Evolutionary conservation across 2,888 invertebrate genomes (phyloP), one percentile per base, ranked within the genome.

Genomic region (Bugulina stolonifera): DNA sequence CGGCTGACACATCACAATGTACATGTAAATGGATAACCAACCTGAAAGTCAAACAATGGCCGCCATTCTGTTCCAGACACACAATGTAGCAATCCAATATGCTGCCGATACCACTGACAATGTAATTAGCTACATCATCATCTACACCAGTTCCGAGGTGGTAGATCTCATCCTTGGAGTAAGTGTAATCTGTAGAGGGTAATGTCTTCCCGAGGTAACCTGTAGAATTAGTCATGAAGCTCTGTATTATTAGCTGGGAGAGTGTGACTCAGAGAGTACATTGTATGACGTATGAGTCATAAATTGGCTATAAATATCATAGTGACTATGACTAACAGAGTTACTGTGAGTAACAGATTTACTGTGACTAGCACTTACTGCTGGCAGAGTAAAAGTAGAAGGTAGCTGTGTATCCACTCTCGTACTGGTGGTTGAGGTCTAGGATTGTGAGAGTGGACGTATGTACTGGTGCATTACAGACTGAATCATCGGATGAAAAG

Each of bases 61-160:
- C 64, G 27, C 32, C 64, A 64, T 64, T 64, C n/a, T 32, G 25
- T 64, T 64, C 64, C 3, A 64, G 64, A 32, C 64, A 64, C 10
- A 32, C 29, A 32, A 32, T 32, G 32, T 64, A 64, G 64, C 64
- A 64, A 32, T 64, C 10, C 32, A 29, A 14, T 14, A 27, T 10
- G n/a, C 32, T 32, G 32, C 3, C 27, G 3, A 64, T 14, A 10
- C 64, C 64, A 2, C 3, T 1, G 25, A 32, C 1, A 32, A 64
- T 25, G 32, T 14, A 32, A 32, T 64, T 64, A 34, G 43, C 43
- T 43, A 18, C 43, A 18, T 43, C 43, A 43, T 43, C 43, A 10
- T 5, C 43, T 10, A 43, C 43, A 10, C 43, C 43, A 43, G 43
- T 43, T 10, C 43, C 43, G 10, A 43, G 43, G 43, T 43, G 43